phyloP scores from a whole-genome alignment of 2,113 vertebrate species.

The Eretmochelys imbricata region DNA sequence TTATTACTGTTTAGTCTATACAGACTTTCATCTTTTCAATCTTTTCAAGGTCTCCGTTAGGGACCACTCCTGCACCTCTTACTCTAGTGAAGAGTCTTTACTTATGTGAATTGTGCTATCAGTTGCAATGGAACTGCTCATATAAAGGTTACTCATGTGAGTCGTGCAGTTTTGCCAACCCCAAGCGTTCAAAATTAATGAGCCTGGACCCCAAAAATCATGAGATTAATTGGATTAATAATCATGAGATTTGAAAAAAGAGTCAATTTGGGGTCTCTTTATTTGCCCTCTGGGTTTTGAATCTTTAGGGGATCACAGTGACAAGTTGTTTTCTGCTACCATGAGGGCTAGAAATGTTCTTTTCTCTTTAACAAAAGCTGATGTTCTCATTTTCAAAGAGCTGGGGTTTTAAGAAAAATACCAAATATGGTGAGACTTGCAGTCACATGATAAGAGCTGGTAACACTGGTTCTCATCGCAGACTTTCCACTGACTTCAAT shows the following conservation, averaged over 20 bases:
- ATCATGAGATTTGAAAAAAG: not conserved
- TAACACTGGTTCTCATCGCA: not conserved
- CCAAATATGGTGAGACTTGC: accelerated
- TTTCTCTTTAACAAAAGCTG: not conserved
- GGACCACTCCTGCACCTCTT: not conserved
- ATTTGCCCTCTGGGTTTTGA: not conserved
- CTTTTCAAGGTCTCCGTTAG: not conserved
- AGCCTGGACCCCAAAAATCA: not conserved
- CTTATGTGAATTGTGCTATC: not conserved
- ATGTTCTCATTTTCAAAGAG: accelerated
- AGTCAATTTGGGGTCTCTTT: accelerated
- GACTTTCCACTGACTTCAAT: not conserved
- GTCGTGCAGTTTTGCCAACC: not conserved
- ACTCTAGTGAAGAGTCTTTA: not conserved
- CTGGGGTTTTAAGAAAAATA: not conserved
- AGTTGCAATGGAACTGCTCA: not conserved
- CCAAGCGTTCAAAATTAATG: accelerated
- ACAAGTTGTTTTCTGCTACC: not conserved
- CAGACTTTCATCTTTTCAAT: not conserved
- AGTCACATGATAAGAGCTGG: not conserved
- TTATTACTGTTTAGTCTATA: not conserved
- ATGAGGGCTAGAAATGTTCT: not conserved
- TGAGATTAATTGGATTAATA: not conserved
- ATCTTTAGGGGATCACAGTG: not conserved
- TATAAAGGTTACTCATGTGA: not conserved